Evolutionary conservation across 2,888 invertebrate species (phyloP).

Genomic region (Perithous albicinctus): DNA sequence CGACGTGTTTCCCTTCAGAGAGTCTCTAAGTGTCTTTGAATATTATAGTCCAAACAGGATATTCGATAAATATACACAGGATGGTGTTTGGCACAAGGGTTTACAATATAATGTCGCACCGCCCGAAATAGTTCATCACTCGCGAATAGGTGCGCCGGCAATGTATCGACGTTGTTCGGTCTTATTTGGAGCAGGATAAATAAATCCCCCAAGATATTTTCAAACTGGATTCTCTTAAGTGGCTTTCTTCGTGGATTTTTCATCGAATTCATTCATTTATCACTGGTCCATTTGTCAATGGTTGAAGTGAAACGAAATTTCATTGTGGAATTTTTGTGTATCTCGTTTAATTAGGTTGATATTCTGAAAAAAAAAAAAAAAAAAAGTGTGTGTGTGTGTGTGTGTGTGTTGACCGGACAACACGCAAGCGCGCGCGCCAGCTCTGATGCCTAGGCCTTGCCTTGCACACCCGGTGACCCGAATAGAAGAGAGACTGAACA

Average conservation of each 20-base stretch:
- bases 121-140: not conserved
- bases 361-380: too few relatives aligned
- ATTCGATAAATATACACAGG: not conserved
- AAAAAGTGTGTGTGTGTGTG: too few relatives aligned
- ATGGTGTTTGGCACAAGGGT: not conserved
- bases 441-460: constrained; percentile 7
- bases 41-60: not conserved
- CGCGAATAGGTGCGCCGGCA: not conserved
- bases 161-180: not conserved
- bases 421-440: constrained; percentile 55
- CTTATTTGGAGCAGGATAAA: constrained; percentile 1
- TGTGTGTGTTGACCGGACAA: constrained; percentile 56
- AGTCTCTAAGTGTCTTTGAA: not conserved
- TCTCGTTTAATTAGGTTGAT: constrained; percentile 24
- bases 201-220: not conserved
- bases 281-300: constrained; percentile 17
- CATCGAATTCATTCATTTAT: constrained; percentile 7
- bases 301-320: not conserved
- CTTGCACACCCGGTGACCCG: constrained; percentile 69
- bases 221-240: too few relatives aligned
- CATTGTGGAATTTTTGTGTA: not conserved
- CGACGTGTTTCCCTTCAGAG: not conserved
- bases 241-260: not conserved
- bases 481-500: constrained; percentile 70
- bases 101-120: not conserved